Evolutionary conservation across 2,797 vertebrate genomes (phyloP), one percentile per base, ranked within the genome.

Genomic region (Typhlichthys eigenmanni): DNA sequence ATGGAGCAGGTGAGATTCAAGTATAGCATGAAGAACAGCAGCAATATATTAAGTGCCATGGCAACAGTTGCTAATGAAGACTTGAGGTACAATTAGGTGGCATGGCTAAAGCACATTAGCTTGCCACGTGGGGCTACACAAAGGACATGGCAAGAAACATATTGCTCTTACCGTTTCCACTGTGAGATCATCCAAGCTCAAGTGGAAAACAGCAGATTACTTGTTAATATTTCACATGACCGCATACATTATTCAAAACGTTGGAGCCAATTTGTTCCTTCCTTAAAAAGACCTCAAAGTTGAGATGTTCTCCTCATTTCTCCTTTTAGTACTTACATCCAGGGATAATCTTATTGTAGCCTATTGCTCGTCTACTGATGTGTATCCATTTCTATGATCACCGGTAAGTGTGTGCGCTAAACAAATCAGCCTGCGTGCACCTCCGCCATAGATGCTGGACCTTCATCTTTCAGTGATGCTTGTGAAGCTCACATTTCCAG

Each of bases 21-120:
- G 34, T 59, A 62, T 59, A 48, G 53, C 38, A 55, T 17, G 52
- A 29, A 29, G 6, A 6, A 51, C 49, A 51, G 13, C 49, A 51
- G 49, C 61, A 69, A 58, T 16, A 72, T 74, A 79, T 75, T 80
- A 80, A 79, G 66, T 66, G 71, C 65, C 79, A 79, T 64, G 65
- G 82, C 55, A 69, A 61, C 73, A 60, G 67, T 66, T 53, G 65
- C 68, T 63, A 75, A 78, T 59, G 61, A 65, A 64, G 68, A 24
- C 4, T 14, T 8, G 12, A 14, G 49, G n/a, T 69, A 66, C 67
- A 88, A 85, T 82, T 72, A 78, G 59, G 56, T 19, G 49, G 70
- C 48, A 66, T 16, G 48, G 32, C 24, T 67, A 66, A 78, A 77
- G 57, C 46, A 65, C 66, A 75, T 51, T 57, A 66, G 55, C 12